A percentile compares a stretch with the other conserved stretches of the same genome.
phyloP scores from a whole-genome alignment of 2,113 vertebrate species.

The Pheucticus melanocephalus region DNA sequence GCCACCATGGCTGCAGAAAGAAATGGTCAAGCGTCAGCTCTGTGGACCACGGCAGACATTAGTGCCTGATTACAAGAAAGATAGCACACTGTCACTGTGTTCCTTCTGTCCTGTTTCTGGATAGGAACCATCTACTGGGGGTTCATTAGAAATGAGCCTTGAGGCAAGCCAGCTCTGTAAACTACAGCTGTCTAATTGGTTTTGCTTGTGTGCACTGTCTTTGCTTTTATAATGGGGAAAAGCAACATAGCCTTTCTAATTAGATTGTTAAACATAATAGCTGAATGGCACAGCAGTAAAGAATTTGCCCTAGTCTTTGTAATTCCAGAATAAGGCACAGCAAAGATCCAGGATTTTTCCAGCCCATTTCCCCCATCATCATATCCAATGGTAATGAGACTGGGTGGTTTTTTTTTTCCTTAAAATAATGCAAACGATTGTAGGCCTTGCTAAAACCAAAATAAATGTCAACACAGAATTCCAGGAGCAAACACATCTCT shows the following conservation, averaged over 20 bases:
- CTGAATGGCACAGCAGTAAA: slow-evolving; percentile 72
- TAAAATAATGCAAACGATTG: slow-evolving; percentile 69
- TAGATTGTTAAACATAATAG: slow-evolving; percentile 84
- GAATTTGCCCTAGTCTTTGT: slow-evolving; percentile 79
- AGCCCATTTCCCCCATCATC: slow-evolving; percentile 75
- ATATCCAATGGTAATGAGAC: slow-evolving; percentile 76
- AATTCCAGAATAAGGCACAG: slow-evolving; percentile 69
- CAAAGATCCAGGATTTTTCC: slow-evolving; percentile 77
- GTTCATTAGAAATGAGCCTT: slow-evolving; percentile 76
- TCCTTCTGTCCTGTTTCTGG: slow-evolving; percentile 62
- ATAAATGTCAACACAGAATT: slow-evolving; percentile 73
- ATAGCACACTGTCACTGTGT: neutral
- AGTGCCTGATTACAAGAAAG: neutral
- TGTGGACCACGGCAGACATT: neutral
- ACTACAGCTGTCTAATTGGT: slow-evolving; percentile 84
- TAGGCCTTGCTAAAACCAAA: slow-evolving; percentile 73
- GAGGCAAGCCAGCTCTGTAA: slow-evolving; percentile 69
- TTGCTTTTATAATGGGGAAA: slow-evolving; percentile 76
- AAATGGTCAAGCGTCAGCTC: neutral
- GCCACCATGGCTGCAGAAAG: neutral
- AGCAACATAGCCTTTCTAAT: slow-evolving; percentile 78
- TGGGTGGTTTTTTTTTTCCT: slow-evolving; percentile 22
- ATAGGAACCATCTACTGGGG: slow-evolving; percentile 60
- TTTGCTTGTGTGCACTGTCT: slow-evolving; percentile 75
- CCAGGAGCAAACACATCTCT: slow-evolving; percentile 62